Conservation (phyloP, 2,113 vertebrate genomes). For the Machaerirhynchus nigripectus region DNA sequence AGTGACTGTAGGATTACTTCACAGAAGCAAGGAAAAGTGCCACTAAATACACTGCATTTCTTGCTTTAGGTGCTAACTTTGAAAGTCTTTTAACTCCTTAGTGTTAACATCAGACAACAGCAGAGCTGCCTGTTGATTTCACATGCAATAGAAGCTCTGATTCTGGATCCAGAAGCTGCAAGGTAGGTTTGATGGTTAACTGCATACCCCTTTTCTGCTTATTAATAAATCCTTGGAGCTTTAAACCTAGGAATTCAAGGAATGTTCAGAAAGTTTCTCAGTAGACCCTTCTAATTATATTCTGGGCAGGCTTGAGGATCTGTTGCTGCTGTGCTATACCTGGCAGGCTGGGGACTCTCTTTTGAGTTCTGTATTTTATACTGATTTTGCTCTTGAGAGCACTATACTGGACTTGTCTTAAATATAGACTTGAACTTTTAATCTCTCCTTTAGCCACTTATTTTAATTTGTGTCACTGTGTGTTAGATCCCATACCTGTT, state of each 20-base stretch:
- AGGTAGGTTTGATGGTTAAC: slow-evolving; percentile 75
- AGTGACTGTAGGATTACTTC: not conserved
- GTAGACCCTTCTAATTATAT: not conserved
- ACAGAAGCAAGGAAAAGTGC: not conserved
- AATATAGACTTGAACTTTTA: not conserved
- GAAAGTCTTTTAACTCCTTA: slow-evolving; percentile 49
- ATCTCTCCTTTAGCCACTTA: not conserved
- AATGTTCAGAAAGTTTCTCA: not conserved
- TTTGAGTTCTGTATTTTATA: not conserved
- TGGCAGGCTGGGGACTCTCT: not conserved
- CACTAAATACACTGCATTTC: not conserved
- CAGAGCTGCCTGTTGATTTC: slow-evolving; percentile 95
- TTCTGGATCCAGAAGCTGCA: slow-evolving; percentile 91
- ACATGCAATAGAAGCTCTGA: slow-evolving; percentile 91
- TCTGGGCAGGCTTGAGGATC: not conserved
- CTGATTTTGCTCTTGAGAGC: not conserved
- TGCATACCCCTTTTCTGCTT: not conserved
- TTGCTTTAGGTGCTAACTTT: not conserved
- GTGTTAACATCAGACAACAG: slow-evolving; percentile 82
- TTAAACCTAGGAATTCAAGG: not conserved
- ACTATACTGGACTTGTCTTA: not conserved
- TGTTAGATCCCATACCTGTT: not conserved
- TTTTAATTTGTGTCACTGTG: not conserved
- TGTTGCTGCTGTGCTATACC: not conserved
- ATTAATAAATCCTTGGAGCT: not conserved